Percentiles rank a stretch among this genome's conserved stretches.
Evolutionary conservation across 2,797 vertebrate genomes (phyloP).

Genomic region (Cynodonichthys magdalenae): DNA sequence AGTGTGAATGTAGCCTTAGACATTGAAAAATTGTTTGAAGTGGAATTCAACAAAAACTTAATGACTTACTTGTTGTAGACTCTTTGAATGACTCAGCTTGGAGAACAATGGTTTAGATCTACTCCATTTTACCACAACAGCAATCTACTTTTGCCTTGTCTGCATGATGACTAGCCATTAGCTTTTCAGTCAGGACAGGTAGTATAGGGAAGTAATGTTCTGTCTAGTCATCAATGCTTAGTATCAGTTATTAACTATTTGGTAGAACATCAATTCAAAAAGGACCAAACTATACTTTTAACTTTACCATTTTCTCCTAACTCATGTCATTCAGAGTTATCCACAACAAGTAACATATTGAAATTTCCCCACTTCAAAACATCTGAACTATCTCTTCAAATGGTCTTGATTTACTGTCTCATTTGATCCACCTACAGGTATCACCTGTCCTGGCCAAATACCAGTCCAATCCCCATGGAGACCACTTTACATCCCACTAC

Average conservation of each 20-base stretch:
- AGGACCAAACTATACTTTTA: no score
- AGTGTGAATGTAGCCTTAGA: not conserved
- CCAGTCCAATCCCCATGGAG: slow-evolving; percentile 88
- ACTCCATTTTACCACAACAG: no score
- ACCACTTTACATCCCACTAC: slow-evolving; percentile 91
- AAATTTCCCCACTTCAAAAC: not conserved
- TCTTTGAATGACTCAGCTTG: not conserved
- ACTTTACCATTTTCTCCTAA: not conserved
- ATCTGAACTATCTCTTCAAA: not conserved
- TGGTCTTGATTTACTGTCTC: slow-evolving; percentile 38
- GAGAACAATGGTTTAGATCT: not conserved
- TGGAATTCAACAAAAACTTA: not conserved
- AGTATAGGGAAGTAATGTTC: no score
- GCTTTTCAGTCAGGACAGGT: no score
- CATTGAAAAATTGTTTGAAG: not conserved
- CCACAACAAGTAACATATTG: not conserved
- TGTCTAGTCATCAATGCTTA: no score
- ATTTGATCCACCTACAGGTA: slow-evolving; percentile 82
- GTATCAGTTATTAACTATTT: no score
- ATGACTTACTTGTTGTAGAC: not conserved
- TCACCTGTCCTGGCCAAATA: slow-evolving; percentile 94
- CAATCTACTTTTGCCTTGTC: no score
- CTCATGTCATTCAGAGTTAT: not conserved
- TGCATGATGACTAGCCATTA: no score
- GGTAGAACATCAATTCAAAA: no score